Base-by-base conservation (phyloP, 2,113 vertebrate genomes). In the Etheostoma cragini region DNA sequence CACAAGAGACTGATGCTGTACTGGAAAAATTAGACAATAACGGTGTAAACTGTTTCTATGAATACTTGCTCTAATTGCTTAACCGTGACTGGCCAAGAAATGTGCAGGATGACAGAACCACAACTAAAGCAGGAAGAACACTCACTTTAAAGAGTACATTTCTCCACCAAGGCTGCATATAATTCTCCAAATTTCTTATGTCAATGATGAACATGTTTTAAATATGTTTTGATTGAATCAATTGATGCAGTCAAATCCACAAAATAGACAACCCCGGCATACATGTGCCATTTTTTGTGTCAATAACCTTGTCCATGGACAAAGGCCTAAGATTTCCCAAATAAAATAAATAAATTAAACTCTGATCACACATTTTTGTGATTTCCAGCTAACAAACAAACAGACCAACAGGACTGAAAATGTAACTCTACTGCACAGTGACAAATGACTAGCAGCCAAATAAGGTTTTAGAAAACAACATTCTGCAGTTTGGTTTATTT, bases 1-100 rank as follows among this genome's bases (percentile, higher is more conserved):
- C 30, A 33, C 12, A 49, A 47, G 66, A 52, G 10, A 2, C 21
- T 65, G 16, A 21, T 19, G 22, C 24, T 63, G 52, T 38, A 13
- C 22, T 16, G 46, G 54, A 5, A 26, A 19, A 60, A 68, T 8
- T 0, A 63, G 6, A 47, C 7, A 17, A 49, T 45, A 47, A 58
- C 1, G 2, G 17, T 22, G 13, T 26, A 19, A 75, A 69, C 16
- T 58, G 21, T 50, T 69, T 54, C 24, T 62, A 53, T 33, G 47
- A 77, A 47, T 53, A n/a, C 0, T 22, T 19, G 12, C 30, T 45
- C 4, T 10, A 26, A 75, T 75, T 56, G 24, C 64, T 42, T 45
- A 70, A 62, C 56, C 49, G 19, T 46, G 47, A 75, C 30, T 65
- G 42, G 54, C 30, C 71, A 71, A 50, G 45, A 75, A 70, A 77